Percentiles rank a stretch among this genome's conserved stretches.
Conservation (phyloP, 2,888 invertebrate species). For the Malacosoma neustria region DNA sequence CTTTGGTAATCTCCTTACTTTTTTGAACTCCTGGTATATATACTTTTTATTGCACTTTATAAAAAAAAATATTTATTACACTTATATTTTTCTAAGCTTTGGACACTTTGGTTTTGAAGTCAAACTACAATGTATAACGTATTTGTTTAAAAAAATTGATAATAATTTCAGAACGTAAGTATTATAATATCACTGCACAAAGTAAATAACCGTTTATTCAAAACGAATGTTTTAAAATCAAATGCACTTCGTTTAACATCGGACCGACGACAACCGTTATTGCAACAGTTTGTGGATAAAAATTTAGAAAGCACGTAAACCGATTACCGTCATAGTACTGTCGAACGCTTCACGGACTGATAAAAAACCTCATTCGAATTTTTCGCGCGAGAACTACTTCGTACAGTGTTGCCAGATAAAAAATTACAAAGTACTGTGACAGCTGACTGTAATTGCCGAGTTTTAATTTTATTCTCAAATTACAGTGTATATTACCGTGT, state of each 20-base stretch:
- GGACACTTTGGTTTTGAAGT: conserved; percentile 42
- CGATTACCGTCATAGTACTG: not conserved
- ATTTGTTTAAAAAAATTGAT: no score
- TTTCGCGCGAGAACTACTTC: conserved; percentile 70
- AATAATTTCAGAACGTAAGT: no score
- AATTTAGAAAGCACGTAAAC: not conserved
- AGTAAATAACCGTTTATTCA: no score
- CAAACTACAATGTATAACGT: no score
- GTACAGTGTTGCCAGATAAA: no score
- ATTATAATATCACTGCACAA: no score
- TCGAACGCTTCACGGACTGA: conserved; percentile 41
- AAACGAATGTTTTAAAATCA: no score
- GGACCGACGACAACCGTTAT: not conserved
- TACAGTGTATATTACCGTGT: no score
- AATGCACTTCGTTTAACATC: not conserved
- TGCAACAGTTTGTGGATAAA: not conserved
- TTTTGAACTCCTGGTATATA: conserved; percentile 5
- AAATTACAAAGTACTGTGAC: no score
- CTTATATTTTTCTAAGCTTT: conserved; percentile 21
- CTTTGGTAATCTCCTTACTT: no score
- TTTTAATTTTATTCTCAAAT: no score
- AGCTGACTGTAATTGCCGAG: no score
- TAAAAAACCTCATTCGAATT: conserved; percentile 68
- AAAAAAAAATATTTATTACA: conserved; percentile 5
- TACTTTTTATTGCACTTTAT: conserved; percentile 9